Percentiles rank a stretch among this genome's conserved stretches.
Conservation (phyloP, 92 coral and sea anemone genomes). For the Chrysogorgia sp. region DNA sequence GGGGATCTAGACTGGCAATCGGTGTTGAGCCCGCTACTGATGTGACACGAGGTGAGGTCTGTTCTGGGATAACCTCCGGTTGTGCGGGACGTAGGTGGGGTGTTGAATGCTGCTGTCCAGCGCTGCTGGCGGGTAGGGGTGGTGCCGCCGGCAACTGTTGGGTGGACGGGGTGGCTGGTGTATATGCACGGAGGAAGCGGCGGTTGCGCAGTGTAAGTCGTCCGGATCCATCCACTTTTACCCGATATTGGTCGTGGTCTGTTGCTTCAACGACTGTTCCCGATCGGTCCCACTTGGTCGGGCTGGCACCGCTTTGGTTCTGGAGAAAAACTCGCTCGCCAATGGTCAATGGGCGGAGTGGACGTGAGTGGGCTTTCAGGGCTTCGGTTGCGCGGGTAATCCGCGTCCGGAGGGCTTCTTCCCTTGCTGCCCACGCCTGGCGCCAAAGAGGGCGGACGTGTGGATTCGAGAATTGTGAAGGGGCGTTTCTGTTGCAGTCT, state of each 20-base stretch:
- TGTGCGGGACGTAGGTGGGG: too few relatives aligned
- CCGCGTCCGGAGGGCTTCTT: conserved; percentile 43
- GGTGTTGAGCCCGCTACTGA: too few relatives aligned
- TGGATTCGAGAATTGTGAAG: conserved; percentile 57
- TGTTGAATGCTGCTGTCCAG: too few relatives aligned
- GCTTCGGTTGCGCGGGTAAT: conserved; percentile 35
- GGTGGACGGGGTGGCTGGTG: too few relatives aligned
- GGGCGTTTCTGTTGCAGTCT: conserved; percentile 60
- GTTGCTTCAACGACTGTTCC: conserved; percentile 51
- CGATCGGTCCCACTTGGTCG: conserved; percentile 74
- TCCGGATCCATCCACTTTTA: conserved; percentile 60
- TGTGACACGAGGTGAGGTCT: too few relatives aligned
- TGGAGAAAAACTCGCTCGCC: conserved; percentile 65
- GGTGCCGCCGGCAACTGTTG: too few relatives aligned
- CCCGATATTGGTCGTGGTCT: conserved; percentile 64
- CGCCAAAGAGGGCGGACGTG: conserved; percentile 47
- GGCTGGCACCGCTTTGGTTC: conserved; percentile 69
- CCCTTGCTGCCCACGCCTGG: conserved; percentile 55
- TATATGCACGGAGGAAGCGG: too few relatives aligned
- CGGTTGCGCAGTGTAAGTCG: conserved; percentile 63
- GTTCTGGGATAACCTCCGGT: too few relatives aligned
- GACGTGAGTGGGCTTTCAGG: conserved; percentile 47
- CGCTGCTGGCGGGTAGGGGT: too few relatives aligned
- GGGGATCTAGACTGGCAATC: too few relatives aligned
- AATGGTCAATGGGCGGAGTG: conserved; percentile 58